Evolutionary conservation across 2,888 invertebrate species (phyloP), one percentile per base, ranked within the genome.

Genomic region (Alloscopus bannaensis): DNA sequence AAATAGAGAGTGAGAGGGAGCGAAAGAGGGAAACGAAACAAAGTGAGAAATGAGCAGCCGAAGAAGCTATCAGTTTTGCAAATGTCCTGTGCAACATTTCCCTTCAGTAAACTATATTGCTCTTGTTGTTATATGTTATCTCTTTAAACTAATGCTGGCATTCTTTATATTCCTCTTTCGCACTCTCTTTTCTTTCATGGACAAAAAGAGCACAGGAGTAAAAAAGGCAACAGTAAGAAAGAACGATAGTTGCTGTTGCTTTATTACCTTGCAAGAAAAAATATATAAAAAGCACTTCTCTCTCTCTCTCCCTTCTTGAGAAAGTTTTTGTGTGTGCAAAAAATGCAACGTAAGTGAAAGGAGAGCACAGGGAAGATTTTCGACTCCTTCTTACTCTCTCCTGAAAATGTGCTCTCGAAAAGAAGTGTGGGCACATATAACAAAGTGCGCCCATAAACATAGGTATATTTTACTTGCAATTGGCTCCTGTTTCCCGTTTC

Each of bases 11-110:
- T 29, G 24, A 16, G 18, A 24, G 24, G 42, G 18, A 29, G 22
- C 4, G 2, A 42, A 45, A 28, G 40, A 66, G 36, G 55, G 29
- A 66, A n/a, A 28, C 4, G 47, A 69, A 65, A 45, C 59, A 68
- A 65, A 75, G 60, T 76, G 76, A 76, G 76, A 68, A 76, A 68
- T 76, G 76, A 76, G 76, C 68, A 76, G 76, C 40, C 20, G 29
- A 68, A 68, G 59, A 59, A 75, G 68, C 68, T 59, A 75, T 75
- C 75, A 45, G 57, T 73, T 66, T 66, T 60, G 66, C 75, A 31
- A 75, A 75, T 65, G 60, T 73, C 57, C 64, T 26, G 8, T 42
- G 22, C 42, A 64, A 64, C 36, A 29, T 62, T 72, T 55, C 50
- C 29, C 24, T 29, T 31, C 42, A 36, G 22, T 55, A 73, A 73